Evolutionary conservation across 2,797 vertebrate species (phyloP).

Genomic region (Clarias platycephalus): DNA sequence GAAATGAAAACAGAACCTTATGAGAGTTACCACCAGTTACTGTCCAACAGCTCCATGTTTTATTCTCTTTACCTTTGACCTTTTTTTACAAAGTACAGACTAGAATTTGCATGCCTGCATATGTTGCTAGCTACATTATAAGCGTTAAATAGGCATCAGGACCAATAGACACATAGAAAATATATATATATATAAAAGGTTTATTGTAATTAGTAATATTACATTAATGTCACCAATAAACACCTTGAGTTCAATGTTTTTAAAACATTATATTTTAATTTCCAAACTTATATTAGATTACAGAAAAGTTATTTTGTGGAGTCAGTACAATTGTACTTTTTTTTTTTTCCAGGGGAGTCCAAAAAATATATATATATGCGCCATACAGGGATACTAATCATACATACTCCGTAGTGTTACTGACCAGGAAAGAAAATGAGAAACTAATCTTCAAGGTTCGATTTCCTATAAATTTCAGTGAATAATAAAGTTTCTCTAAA

Average conservation of each 20-base stretch:
- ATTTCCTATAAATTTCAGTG: slow-evolving; percentile 62
- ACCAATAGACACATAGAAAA: slow-evolving; percentile 40
- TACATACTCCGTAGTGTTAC: slow-evolving; percentile 72
- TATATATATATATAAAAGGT: slow-evolving; percentile 55
- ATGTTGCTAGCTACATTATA: not conserved
- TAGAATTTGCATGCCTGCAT: too few relatives aligned
- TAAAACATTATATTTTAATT: slow-evolving; percentile 99
- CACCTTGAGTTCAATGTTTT: slow-evolving; percentile 81
- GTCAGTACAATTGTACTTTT: slow-evolving; percentile 78
- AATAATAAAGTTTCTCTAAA: slow-evolving; percentile 70
- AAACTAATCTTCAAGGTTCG: slow-evolving; percentile 71
- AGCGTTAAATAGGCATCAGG: not conserved
- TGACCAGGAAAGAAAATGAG: slow-evolving; percentile 76
- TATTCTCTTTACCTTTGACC: too few relatives aligned
- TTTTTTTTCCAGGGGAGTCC: slow-evolving; percentile 78
- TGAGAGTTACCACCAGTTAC: too few relatives aligned
- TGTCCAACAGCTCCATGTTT: too few relatives aligned
- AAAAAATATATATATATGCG: slow-evolving; percentile 71
- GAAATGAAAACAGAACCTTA: too few relatives aligned
- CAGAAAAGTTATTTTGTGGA: slow-evolving; percentile 89
- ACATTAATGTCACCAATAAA: slow-evolving; percentile 59
- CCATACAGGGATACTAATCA: slow-evolving; percentile 68
- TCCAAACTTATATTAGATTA: slow-evolving; percentile 99
- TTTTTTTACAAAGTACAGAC: too few relatives aligned
- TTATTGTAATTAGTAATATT: slow-evolving; percentile 57